A percentile compares a stretch with the other conserved stretches of the same genome.
Conservation (phyloP, 2,888 invertebrate species). For the Xylota segnis region DNA sequence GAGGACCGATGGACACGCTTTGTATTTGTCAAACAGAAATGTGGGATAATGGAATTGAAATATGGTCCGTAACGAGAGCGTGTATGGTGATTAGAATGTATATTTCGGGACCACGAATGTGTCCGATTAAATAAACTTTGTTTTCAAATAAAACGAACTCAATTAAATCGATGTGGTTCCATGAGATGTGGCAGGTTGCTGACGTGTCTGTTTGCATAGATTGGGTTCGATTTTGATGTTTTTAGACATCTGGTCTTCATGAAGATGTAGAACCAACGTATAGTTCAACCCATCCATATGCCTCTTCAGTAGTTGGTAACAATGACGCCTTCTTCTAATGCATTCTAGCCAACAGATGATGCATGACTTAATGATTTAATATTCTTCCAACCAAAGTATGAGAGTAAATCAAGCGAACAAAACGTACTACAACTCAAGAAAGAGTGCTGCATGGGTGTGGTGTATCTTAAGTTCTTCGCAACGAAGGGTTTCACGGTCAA, state of each 20-base stretch:
- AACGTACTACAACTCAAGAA: background rate
- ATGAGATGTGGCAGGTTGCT: background rate
- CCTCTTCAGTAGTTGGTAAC: too few relatives aligned
- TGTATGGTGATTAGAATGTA: background rate
- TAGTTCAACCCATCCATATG: too few relatives aligned
- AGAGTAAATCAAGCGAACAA: conserved; percentile 6
- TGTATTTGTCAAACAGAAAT: conserved; percentile 34
- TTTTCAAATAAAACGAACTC: background rate
- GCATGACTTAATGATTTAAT: conserved; percentile 25
- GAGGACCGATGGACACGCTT: conserved; percentile 5
- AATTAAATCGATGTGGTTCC: background rate
- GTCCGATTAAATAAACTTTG: background rate
- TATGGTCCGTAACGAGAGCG: background rate
- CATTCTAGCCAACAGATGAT: background rate
- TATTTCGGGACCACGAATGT: background rate
- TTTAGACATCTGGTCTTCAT: too few relatives aligned
- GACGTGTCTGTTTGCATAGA: background rate
- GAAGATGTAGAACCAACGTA: too few relatives aligned
- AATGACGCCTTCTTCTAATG: background rate
- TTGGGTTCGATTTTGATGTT: too few relatives aligned
- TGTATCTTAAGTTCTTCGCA: conserved; percentile 13
- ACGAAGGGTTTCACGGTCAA: conserved; percentile 8
- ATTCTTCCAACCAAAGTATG: background rate
- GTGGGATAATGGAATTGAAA: conserved; percentile 15
- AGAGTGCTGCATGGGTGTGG: conserved; percentile 2